These are phyloP conservation scores for Plecturocebus donacophilus DNA, from an alignment of 2,113 vertebrate genomes.

Conservation along the genomic window DNA sequence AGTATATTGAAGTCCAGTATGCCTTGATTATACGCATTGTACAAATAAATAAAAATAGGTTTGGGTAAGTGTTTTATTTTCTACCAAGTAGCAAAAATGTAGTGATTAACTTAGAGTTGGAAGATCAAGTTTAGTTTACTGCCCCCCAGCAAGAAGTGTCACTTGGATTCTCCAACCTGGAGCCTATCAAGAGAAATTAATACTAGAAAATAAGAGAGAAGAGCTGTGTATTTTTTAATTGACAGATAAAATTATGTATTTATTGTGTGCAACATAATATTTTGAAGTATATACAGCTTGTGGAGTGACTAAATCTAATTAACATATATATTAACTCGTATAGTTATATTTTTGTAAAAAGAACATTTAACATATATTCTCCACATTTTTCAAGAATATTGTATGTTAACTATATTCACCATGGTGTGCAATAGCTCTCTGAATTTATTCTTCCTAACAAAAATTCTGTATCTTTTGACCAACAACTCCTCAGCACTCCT, in stretches of 20 bases:
- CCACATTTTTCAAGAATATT: not conserved
- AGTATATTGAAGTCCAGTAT: not conserved
- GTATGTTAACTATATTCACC: not conserved
- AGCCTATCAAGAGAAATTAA: not conserved
- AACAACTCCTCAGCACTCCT: not conserved
- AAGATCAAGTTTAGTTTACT: not conserved
- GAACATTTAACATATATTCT: not conserved
- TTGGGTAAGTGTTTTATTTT: not conserved
- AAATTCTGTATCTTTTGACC: not conserved
- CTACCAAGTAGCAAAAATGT: not conserved
- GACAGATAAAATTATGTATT: not conserved
- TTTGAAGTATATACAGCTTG: not conserved
- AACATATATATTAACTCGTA: not conserved
- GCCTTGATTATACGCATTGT: not conserved
- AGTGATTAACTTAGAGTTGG: not conserved
- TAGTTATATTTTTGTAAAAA: not conserved
- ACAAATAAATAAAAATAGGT: not conserved
- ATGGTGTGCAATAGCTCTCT: not conserved
- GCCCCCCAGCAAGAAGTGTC: not conserved
- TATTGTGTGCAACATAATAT: not conserved
- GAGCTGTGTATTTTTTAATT: not conserved
- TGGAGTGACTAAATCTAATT: not conserved
- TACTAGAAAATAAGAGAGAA: not conserved
- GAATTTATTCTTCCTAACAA: not conserved
- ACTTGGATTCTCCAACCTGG: not conserved